Evolutionary conservation across 2,113 vertebrate genomes (phyloP).

Genomic region (Datnioides undecimradiatus): DNA sequence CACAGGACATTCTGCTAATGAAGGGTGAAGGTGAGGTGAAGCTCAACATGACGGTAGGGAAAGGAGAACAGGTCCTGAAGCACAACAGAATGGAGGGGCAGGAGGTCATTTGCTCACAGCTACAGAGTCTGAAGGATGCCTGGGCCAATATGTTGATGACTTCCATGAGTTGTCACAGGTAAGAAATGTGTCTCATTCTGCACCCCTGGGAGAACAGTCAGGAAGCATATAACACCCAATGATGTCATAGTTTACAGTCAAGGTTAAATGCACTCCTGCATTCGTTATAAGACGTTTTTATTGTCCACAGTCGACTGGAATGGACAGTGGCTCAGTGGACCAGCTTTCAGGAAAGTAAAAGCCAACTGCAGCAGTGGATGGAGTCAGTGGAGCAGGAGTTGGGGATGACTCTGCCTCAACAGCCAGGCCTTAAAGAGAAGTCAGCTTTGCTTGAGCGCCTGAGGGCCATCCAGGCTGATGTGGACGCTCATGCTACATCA

Average conservation of each 20-base stretch:
- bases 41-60: slow-evolving; percentile 95
- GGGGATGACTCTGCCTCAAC: slow-evolving; percentile 87
- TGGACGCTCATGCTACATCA: slow-evolving; percentile 84
- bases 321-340: slow-evolving; percentile 92
- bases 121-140: slow-evolving; percentile 88
- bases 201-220: too few relatives aligned
- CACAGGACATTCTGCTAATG: slow-evolving; percentile 93
- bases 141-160: slow-evolving; percentile 90
- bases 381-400: slow-evolving; percentile 90
- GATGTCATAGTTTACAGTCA: background rate
- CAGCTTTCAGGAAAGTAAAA: slow-evolving; percentile 89
- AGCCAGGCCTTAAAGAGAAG: slow-evolving; percentile 94
- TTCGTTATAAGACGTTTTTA: background rate
- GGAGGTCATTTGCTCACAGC: slow-evolving; percentile 87
- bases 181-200: slow-evolving; percentile 13
- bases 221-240: background rate
- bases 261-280: background rate
- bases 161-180: slow-evolving; percentile 92
- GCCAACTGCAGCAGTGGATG: slow-evolving; percentile 94
- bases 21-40: slow-evolving; percentile 98
- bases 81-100: slow-evolving; percentile 90
- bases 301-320: slow-evolving; percentile 87
- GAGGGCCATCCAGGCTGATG: slow-evolving; percentile 89
- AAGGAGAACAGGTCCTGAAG: slow-evolving; percentile 92
- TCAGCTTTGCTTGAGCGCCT: slow-evolving; percentile 89